Percentiles rank a stretch among this genome's conserved stretches.
phyloP scores from a whole-genome alignment of 2,797 vertebrate species.

The Champsocephalus esox region DNA sequence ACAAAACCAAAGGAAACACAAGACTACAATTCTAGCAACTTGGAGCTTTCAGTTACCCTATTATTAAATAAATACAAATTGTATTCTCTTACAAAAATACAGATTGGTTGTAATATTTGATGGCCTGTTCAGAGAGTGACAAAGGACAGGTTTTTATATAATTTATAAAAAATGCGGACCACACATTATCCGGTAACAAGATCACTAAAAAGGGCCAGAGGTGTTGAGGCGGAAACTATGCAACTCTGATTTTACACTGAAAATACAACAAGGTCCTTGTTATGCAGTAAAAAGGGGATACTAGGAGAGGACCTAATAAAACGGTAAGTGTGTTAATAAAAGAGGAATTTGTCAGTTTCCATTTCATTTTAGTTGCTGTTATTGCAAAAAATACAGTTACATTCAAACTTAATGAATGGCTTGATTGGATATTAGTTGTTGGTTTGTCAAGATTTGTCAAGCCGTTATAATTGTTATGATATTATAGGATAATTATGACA shows the following conservation, averaged over 20 bases:
- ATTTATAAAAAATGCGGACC: neutral
- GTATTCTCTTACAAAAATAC: neutral
- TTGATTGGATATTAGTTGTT: neutral
- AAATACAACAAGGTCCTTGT: neutral
- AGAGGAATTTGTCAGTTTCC: neutral
- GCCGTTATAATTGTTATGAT: neutral
- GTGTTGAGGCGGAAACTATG: constrained; percentile 4
- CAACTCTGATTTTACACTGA: neutral
- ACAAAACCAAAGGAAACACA: constrained; percentile 10
- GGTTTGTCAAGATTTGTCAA: too few relatives aligned
- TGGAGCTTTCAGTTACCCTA: neutral
- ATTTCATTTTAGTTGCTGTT: neutral
- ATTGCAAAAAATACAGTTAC: neutral
- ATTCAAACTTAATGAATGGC: neutral
- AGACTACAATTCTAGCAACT: neutral
- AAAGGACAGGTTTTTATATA: constrained; percentile 4
- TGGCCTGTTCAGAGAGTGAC: neutral
- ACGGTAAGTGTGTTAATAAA: neutral
- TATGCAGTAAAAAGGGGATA: neutral
- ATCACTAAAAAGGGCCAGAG: neutral
- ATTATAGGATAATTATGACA: neutral
- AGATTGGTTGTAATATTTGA: neutral
- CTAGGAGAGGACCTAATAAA: neutral
- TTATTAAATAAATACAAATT: neutral
- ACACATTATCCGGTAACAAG: neutral